Conservation (phyloP, 2,113 vertebrate species). For the Rhinopithecus roxellana region DNA sequence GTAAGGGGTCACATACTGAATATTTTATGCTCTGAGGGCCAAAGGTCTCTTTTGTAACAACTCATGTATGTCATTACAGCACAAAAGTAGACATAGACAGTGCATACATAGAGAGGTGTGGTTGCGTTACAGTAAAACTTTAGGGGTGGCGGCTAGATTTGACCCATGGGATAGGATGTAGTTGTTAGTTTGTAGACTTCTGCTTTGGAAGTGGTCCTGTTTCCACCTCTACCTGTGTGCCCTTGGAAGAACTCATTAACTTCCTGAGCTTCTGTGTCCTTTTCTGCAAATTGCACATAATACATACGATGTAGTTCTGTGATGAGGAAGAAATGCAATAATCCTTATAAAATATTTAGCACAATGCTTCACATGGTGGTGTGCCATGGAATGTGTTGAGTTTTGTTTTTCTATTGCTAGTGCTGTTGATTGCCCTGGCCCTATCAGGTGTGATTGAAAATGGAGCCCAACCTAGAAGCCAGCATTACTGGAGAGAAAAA, state of each 20-base stretch:
- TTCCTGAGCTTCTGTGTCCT: background rate
- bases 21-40: background rate
- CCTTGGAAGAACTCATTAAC: background rate
- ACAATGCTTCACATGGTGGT: rapidly evolving
- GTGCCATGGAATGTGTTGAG: too few relatives aligned
- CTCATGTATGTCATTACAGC: background rate
- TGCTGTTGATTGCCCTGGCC: background rate
- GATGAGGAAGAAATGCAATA: background rate
- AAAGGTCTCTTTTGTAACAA: background rate
- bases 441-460: background rate
- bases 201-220: background rate
- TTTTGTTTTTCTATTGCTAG: background rate
- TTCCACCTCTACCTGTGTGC: too few relatives aligned
- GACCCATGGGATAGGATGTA: rapidly evolving
- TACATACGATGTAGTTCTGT: rapidly evolving
- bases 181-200: background rate
- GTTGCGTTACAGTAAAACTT: constrained; percentile 44
- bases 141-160: background rate
- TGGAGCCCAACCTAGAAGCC: background rate
- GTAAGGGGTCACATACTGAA: background rate
- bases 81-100: background rate
- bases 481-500: background rate
- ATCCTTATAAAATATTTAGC: background rate
- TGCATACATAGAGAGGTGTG: rapidly evolving
- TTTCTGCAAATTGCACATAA: background rate